Conservation (phyloP, 2,888 invertebrate species). For the Habrosyne pyritoides region DNA sequence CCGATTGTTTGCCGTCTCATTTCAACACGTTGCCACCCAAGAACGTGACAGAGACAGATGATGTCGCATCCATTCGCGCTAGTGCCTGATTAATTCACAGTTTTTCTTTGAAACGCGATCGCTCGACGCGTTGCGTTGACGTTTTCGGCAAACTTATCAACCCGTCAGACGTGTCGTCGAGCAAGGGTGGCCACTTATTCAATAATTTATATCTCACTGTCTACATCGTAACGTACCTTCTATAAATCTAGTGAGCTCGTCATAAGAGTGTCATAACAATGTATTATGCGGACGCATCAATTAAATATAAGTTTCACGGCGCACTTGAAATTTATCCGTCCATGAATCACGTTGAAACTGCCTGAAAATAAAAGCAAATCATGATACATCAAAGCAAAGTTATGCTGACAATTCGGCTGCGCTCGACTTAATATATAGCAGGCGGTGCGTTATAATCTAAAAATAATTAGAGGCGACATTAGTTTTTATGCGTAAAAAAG, state of each 20-base stretch:
- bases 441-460: conserved; percentile 82
- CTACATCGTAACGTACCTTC: conserved; percentile 23
- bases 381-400: conserved; percentile 80
- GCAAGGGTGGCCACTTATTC: conserved; percentile 37
- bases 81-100: conserved; percentile 76
- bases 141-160: conserved; percentile 68
- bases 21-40: conserved; percentile 49
- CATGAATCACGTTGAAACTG: conserved; percentile 78
- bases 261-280: conserved; percentile 68
- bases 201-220: conserved; percentile 29
- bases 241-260: conserved; percentile 45
- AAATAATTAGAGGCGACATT: conserved; percentile 83
- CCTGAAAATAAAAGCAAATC: conserved; percentile 81
- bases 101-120: conserved; percentile 75
- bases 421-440: conserved; percentile 79
- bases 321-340: conserved; percentile 75
- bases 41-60: conserved; percentile 70
- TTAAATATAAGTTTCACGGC: conserved; percentile 72
- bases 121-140: conserved; percentile 60
- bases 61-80: conserved; percentile 64
- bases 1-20: conserved; percentile 63
- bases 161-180: conserved; percentile 50
- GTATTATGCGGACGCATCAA: conserved; percentile 68
- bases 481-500: conserved; percentile 83
- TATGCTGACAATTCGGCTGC: conserved; percentile 82